Conservation (phyloP, 2,113 vertebrate genomes). For the Helogale parvula region DNA sequence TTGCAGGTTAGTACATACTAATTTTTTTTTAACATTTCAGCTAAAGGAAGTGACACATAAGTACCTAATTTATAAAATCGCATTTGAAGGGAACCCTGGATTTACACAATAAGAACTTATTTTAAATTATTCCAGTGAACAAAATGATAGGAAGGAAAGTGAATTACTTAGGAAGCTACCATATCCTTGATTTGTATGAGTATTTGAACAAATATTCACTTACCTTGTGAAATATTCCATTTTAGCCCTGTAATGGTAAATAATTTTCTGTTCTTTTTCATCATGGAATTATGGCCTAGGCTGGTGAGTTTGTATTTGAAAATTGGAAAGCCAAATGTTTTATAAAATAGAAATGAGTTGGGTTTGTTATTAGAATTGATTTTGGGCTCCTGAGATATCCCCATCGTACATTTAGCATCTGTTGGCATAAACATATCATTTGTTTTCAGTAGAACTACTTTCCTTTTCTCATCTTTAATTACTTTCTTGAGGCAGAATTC, state of each 20-base stretch:
- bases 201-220: constrained; percentile 45
- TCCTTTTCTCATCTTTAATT: constrained; percentile 79
- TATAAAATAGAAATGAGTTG: constrained; percentile 74
- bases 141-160: constrained; percentile 29
- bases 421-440: constrained; percentile 72
- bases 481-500: constrained; percentile 70
- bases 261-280: constrained; percentile 57
- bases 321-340: constrained; percentile 78
- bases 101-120: constrained; percentile 32
- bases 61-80: constrained; percentile 9
- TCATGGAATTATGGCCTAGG: constrained; percentile 47
- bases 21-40: constrained; percentile 23
- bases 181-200: constrained; percentile 7
- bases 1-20: neutral
- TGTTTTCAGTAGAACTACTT: constrained; percentile 60
- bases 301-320: constrained; percentile 61
- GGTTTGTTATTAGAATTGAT: constrained; percentile 70
- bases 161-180: constrained; percentile 45
- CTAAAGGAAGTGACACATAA: neutral
- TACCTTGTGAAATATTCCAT: constrained; percentile 45
- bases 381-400: constrained; percentile 65
- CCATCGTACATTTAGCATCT: constrained; percentile 73
- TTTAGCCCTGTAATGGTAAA: constrained; percentile 49
- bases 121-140: constrained; percentile 43
- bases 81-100: constrained; percentile 2